A percentile compares a stretch with the other conserved stretches of the same genome.
Conservation (phyloP, 2,113 vertebrate genomes). For the Cyrtonyx montezumae region DNA sequence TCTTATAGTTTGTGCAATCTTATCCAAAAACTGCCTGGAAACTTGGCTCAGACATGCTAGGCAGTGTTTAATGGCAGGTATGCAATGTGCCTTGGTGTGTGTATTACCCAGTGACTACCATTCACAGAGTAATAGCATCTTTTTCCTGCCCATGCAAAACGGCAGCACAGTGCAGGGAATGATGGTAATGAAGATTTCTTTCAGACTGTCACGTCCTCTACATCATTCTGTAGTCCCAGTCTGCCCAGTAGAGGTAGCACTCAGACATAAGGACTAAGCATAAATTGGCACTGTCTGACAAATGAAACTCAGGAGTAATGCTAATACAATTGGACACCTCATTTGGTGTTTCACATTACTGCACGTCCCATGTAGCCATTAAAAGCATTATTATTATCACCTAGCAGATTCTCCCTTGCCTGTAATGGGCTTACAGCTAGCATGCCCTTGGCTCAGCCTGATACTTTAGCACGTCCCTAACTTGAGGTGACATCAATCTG, state of each 20-base stretch:
- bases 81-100: neutral
- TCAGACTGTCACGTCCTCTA: neutral
- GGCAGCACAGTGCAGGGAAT: neutral
- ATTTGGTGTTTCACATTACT: neutral
- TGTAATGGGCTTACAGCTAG: neutral
- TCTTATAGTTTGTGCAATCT: neutral
- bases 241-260: neutral
- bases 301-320: neutral
- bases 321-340: neutral
- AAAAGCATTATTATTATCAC: neutral
- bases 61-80: neutral
- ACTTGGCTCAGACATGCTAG: neutral
- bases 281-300: neutral
- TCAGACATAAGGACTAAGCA: neutral
- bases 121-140: too few species aligned
- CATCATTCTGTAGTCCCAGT: neutral
- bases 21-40: neutral
- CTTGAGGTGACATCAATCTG: neutral
- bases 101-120: neutral
- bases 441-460: neutral
- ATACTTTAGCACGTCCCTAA: neutral
- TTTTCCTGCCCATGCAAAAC: neutral
- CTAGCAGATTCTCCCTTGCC: neutral
- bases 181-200: neutral
- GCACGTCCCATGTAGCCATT: neutral